Percentiles rank a stretch among this genome's conserved stretches.
Conservation (phyloP, 92 coral and sea anemone species). For the Actinostola sp. region DNA sequence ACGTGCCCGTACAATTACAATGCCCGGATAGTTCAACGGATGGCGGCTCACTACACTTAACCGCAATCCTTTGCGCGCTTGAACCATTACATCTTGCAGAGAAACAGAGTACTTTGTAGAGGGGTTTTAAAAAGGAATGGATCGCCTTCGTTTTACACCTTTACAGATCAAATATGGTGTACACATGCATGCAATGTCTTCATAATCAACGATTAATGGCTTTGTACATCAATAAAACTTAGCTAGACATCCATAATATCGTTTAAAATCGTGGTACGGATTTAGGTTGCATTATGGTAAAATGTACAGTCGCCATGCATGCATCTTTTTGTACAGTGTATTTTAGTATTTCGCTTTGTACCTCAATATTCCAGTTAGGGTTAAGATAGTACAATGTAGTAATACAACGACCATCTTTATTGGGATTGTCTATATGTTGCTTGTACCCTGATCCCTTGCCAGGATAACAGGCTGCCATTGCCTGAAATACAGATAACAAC, state of each 20-base stretch:
- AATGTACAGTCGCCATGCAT: too few relatives aligned
- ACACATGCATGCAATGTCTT: too few relatives aligned
- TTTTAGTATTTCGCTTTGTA: not conserved
- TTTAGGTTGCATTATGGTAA: too few relatives aligned
- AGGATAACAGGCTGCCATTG: constrained; percentile 98
- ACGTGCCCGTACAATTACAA: not conserved
- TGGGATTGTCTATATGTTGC: constrained; percentile 91
- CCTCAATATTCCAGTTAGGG: constrained; percentile 79
- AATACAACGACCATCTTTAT: constrained; percentile 91
- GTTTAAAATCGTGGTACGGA: too few relatives aligned
- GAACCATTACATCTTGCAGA: not conserved
- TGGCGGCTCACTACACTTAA: not conserved
- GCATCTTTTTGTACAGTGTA: too few relatives aligned
- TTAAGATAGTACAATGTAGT: constrained; percentile 95
- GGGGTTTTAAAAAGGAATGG: too few relatives aligned
- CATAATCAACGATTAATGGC: too few relatives aligned
- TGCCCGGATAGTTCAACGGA: not conserved
- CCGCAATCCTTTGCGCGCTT: not conserved
- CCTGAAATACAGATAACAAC: constrained; percentile 51
- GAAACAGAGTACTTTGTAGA: too few relatives aligned
- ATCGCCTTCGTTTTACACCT: too few relatives aligned
- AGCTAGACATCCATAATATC: too few relatives aligned
- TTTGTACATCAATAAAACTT: too few relatives aligned
- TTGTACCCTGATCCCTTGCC: constrained; percentile 80
- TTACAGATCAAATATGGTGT: too few relatives aligned